Percentiles rank a stretch among this genome's conserved stretches.
Evolutionary conservation across 2,113 vertebrate genomes (phyloP).

Genomic region (Muntiacus reevesi): DNA sequence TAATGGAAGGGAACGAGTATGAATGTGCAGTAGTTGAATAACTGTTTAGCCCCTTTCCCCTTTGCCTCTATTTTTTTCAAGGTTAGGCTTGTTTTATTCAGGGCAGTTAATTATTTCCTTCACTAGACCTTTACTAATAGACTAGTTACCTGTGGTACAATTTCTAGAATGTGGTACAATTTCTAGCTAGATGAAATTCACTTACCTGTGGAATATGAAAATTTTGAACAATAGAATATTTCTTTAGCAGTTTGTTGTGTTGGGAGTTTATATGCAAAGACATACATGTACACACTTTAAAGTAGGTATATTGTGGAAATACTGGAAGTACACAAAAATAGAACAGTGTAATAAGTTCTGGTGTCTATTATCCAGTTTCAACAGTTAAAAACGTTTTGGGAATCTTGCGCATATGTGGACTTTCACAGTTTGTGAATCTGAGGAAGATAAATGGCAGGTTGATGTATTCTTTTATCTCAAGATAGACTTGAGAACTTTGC

Average conservation of each 20-base stretch:
- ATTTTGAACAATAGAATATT: neutral
- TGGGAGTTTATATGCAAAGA: neutral
- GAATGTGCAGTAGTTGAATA: neutral
- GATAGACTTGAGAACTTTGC: neutral
- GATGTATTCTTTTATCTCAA: neutral
- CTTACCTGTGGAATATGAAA: constrained; percentile 26
- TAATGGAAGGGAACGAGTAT: neutral
- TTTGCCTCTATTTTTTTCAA: constrained; percentile 40
- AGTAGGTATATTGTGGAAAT: neutral
- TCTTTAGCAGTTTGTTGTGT: constrained; percentile 6
- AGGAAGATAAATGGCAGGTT: neutral
- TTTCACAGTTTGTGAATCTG: neutral
- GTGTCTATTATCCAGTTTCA: neutral
- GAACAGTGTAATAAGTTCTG: neutral
- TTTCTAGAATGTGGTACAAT: neutral
- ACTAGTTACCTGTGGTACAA: constrained; percentile 3
- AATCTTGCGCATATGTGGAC: neutral
- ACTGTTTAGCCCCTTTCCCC: neutral
- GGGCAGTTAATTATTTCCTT: constrained; percentile 62
- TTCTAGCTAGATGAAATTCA: neutral
- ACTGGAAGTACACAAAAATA: neutral
- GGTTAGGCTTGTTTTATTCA: constrained; percentile 53
- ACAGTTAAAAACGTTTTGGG: neutral
- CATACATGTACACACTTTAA: neutral
- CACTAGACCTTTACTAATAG: constrained; percentile 18